Evolutionary conservation across 2,797 vertebrate genomes (phyloP).

Genomic region (Cygnus olor): DNA sequence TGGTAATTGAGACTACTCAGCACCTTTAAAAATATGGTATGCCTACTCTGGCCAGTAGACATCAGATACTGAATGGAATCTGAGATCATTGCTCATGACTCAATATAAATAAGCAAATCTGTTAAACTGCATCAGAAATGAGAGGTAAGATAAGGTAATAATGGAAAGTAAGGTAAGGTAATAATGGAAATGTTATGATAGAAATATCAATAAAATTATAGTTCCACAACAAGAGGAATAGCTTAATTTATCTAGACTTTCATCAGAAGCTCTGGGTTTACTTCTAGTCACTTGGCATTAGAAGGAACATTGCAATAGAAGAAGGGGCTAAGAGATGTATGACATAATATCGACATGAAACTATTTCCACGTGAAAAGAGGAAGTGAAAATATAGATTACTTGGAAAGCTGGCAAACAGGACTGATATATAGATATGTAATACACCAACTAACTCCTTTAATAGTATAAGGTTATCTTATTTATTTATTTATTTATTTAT

Average conservation of each 20-base stretch:
- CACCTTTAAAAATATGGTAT: background rate
- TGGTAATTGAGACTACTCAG: background rate
- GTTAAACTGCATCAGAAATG: background rate
- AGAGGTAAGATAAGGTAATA: background rate
- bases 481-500: too few species aligned
- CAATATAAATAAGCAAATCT: background rate
- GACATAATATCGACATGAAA: background rate
- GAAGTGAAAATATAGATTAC: background rate
- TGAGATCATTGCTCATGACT: background rate
- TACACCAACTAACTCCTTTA: background rate
- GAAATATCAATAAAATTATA: background rate
- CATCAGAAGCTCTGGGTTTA: background rate
- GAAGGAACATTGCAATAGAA: background rate
- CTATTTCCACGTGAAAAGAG: background rate
- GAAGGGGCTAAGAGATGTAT: background rate
- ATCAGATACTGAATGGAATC: background rate
- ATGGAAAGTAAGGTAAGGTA: background rate
- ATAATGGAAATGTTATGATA: background rate
- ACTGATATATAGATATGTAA: background rate
- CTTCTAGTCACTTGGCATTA: background rate
- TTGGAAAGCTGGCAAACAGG: background rate
- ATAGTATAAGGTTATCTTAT: background rate
- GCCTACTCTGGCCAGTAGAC: background rate
- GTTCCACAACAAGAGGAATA: background rate
- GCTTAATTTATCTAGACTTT: background rate